A percentile compares a stretch with the other conserved stretches of the same genome.
These are phyloP conservation scores for Platysteira castanea DNA, from an alignment of 2,113 vertebrate species.

Conservation along the genomic window DNA sequence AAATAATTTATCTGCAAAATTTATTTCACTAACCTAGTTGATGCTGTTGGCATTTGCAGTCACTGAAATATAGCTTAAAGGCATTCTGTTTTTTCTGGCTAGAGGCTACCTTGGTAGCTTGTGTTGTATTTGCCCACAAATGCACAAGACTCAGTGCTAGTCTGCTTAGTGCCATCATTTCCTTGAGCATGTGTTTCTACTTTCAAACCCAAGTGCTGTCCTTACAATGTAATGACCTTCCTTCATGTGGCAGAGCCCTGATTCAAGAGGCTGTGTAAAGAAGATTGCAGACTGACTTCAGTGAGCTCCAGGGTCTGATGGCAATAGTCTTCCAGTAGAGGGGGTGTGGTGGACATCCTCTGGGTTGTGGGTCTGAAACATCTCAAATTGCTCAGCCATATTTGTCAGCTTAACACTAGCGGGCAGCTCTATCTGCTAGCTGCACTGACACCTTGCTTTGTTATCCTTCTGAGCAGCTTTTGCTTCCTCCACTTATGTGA, in stretches of 20 bases:
- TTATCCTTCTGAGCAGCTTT: not conserved
- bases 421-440: slow-evolving; percentile 48
- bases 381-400: slow-evolving; percentile 79
- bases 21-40: not conserved
- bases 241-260: not conserved
- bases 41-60: not conserved
- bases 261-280: not conserved
- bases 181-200: not conserved
- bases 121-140: not conserved
- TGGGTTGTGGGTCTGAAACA: slow-evolving; percentile 64
- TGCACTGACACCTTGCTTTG: slow-evolving; percentile 13
- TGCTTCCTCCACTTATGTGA: not conserved
- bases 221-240: not conserved
- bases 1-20: not conserved
- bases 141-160: not conserved
- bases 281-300: not conserved
- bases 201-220: not conserved
- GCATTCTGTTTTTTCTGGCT: not conserved
- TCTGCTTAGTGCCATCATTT: not conserved
- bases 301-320: not conserved
- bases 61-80: not conserved
- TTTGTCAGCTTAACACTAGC: slow-evolving; percentile 80
- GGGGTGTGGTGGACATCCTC: slow-evolving; percentile 70
- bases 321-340: slow-evolving; percentile 70
- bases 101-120: not conserved